A percentile compares a stretch with the other conserved stretches of the same genome.
Conservation (phyloP, 2,797 vertebrate genomes). For the Salmo trutta region DNA sequence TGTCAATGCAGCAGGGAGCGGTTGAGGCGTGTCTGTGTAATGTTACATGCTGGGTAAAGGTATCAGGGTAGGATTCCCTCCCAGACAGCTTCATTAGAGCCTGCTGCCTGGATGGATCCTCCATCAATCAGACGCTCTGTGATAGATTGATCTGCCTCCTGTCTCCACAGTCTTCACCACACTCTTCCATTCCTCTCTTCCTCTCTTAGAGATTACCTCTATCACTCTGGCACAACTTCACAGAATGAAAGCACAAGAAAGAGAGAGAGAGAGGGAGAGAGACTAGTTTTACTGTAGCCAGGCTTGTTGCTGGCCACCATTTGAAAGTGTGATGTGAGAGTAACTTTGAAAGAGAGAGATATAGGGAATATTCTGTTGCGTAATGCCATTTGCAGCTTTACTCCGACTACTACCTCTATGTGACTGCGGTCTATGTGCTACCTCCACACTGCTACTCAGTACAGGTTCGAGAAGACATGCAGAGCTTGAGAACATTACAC, state of each 20-base stretch:
- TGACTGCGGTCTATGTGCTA: neutral
- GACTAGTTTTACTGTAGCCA: constrained; percentile 49
- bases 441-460: neutral
- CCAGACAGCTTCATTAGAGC: constrained; percentile 56
- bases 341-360: neutral
- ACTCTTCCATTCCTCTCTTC: constrained; percentile 44
- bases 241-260: constrained; percentile 19
- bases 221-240: constrained; percentile 68
- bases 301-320: constrained; percentile 25
- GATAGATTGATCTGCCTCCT: constrained; percentile 40
- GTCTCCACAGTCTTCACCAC: constrained; percentile 33
- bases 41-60: constrained; percentile 42
- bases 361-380: neutral
- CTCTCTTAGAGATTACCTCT: constrained; percentile 62
- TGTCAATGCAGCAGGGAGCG: neutral
- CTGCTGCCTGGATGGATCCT: constrained; percentile 26
- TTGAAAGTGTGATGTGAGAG: constrained; percentile 12
- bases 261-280: constrained; percentile 45
- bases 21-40: neutral
- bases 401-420: neutral
- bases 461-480: neutral
- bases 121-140: constrained; percentile 47
- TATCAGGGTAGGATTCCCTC: constrained; percentile 41
- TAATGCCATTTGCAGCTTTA: constrained; percentile 11
- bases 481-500: constrained; percentile 26